Evolutionary conservation across 2,113 vertebrate species (phyloP), one percentile per base, ranked within the genome.

Genomic region (Callionymus lyra): DNA sequence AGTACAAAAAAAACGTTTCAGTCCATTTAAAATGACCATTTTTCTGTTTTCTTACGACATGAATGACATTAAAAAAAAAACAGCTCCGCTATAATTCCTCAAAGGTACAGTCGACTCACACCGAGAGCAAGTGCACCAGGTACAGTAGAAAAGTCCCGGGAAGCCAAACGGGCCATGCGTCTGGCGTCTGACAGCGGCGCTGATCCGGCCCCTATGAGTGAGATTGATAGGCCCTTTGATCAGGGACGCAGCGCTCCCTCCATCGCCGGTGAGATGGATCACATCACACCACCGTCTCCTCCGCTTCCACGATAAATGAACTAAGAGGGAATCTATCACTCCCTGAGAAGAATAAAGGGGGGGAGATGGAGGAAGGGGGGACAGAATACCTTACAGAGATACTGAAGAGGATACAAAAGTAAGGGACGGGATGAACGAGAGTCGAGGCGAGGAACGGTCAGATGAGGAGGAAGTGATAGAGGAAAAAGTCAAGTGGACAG

Each of bases 231-330:
- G 63, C 55, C 67, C 80, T 83, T 76, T 84, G 83, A 86, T 84
- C 84, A 82, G 83, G 82, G 84, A 84, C 80, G 61, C 74, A 46
- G 75, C 59, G 70, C 77, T 77, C 67, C 77, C 68, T 68, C 78
- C 77, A 79, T 82, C 73, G 79, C 69, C 68, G 62, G 68, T 50
- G 81, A 86, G 84, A 86, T 84, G 80, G 81, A 84, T 86, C 76
- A 70, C 83, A 82, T 84, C 80, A 82, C 78, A 74, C 70, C 34
- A 53, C 65, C 72, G 74, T 80, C 79, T 84, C 78, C 77, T 82
- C 77, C 44, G 77, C 72, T 85, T 84, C 78, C 76, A 81, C 76
- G 80, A 86, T 83, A 84, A 85, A 86, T 86, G 81, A 86, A 84
- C 80, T 82, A 77, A 81, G 70, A 56, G 79, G 76, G 76, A 82